A percentile compares a stretch with the other conserved stretches of the same genome.
phyloP scores from a whole-genome alignment of 2,113 vertebrate species.

The Mormoops blainvillei region DNA sequence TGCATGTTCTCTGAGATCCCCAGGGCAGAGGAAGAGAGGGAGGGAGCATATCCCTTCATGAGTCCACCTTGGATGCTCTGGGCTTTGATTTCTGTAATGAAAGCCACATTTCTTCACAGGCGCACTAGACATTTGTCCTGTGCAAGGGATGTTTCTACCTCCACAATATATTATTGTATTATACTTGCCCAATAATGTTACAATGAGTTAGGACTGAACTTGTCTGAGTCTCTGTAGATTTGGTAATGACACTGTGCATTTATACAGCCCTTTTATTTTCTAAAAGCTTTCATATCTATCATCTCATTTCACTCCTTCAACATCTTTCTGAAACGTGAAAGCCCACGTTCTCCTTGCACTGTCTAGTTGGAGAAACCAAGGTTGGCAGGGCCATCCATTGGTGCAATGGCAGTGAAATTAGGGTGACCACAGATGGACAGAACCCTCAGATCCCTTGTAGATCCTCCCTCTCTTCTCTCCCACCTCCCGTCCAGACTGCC shows the following conservation, averaged over 20 bases:
- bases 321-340: neutral
- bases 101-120: neutral
- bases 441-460: neutral
- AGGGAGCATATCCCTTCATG: neutral
- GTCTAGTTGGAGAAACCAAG: neutral
- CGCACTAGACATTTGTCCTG: neutral
- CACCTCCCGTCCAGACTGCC: neutral
- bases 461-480: neutral
- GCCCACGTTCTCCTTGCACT: neutral
- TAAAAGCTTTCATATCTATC: neutral
- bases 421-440: neutral
- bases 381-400: neutral
- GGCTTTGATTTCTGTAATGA: neutral
- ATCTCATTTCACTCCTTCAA: neutral
- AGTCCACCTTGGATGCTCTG: neutral
- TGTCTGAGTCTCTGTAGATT: neutral
- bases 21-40: neutral
- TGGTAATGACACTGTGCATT: neutral
- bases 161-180: neutral
- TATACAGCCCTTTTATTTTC: constrained; percentile 35
- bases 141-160: neutral
- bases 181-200: neutral
- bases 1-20: neutral
- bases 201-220: neutral
- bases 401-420: neutral